Base-by-base conservation (phyloP, 2,888 invertebrate species). In the Drosophila atroscutellata region DNA sequence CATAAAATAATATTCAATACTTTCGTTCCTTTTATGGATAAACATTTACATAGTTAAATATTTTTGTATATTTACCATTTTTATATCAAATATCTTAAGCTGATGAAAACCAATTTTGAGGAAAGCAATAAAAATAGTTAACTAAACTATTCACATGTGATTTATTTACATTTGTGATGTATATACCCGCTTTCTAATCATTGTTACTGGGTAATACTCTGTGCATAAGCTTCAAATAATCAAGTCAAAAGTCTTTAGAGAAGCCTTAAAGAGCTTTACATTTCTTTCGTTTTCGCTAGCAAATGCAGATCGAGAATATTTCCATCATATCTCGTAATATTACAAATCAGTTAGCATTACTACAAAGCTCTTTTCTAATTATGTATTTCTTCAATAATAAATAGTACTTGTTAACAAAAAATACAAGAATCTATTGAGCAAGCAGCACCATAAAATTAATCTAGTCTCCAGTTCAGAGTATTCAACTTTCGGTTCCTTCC, bases 261-360 rank as follows among this genome's bases (percentile, higher is more conserved):
- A 52, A 39, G 52, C 59, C 73, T 58, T 67, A 36, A 63, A 52
- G 52, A 60, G 60, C 60, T 76, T 60, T 72, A 42, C 36, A 51
- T 66, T 75, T 63, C 51, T 45, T 58, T 64, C 72, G 64, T 60
- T 60, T 63, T 66, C 61, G 30, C 49, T 64, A 57, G n/a, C 52
- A 30, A 59, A 59, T 52, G 45, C 52, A 58, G 24, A 59, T 54
- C 49, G 49, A 39, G 54, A 54, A 39, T 61, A 47, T 58, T 69
- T 66, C 5, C 15, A 39, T 55, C 13, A 28, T 34, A 28, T 30
- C 45, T 9, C 36, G 20, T 54, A 36, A 52, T 62, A 39, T 62
- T 52, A 11, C 3, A 66, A 30, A 47, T 47, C 34, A n/a, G 24
- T 30, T 9, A 20, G 24, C 47, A 39, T 24, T 30, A 30, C 3